These are phyloP conservation scores for Tupiocoris notatus DNA, from an alignment of 2,888 invertebrate species.

Conservation along the genomic window DNA sequence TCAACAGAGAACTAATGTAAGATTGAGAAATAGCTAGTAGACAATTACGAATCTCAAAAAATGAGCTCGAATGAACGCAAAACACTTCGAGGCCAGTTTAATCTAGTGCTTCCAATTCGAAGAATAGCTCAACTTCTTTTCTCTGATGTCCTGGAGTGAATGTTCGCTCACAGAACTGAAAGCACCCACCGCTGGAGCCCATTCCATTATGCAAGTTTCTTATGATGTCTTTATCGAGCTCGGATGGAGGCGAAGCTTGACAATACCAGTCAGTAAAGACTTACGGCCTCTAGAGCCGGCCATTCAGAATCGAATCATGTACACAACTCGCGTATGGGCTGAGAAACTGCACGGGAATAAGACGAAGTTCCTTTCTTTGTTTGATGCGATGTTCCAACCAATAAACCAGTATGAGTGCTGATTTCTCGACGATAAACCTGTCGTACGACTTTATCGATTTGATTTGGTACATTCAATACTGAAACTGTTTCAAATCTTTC, in stretches of 20 bases:
- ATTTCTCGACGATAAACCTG: neutral
- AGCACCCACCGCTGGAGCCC: neutral
- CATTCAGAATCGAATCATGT: neutral
- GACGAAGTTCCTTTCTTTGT: neutral
- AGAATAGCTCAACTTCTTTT: too few species aligned
- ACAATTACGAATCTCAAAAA: too few species aligned
- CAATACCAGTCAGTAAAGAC: neutral
- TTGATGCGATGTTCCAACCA: too few species aligned
- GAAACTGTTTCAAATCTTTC: too few species aligned
- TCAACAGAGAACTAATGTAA: too few species aligned
- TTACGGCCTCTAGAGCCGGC: too few species aligned
- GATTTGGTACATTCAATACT: too few species aligned
- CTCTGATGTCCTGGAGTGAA: too few species aligned
- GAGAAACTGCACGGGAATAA: neutral
- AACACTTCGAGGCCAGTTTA: too few species aligned
- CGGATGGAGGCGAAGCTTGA: neutral
- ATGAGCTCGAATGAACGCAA: too few species aligned
- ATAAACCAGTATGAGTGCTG: neutral
- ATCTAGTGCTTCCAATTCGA: too few species aligned
- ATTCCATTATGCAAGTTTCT: constrained; percentile 36
- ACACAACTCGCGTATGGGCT: neutral
- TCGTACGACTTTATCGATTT: neutral
- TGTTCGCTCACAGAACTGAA: neutral
- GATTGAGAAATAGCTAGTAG: too few species aligned
- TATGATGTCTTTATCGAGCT: constrained; percentile 36